Conservation (phyloP, 1,140 invertebrate species). For the Microplitis mediator region DNA sequence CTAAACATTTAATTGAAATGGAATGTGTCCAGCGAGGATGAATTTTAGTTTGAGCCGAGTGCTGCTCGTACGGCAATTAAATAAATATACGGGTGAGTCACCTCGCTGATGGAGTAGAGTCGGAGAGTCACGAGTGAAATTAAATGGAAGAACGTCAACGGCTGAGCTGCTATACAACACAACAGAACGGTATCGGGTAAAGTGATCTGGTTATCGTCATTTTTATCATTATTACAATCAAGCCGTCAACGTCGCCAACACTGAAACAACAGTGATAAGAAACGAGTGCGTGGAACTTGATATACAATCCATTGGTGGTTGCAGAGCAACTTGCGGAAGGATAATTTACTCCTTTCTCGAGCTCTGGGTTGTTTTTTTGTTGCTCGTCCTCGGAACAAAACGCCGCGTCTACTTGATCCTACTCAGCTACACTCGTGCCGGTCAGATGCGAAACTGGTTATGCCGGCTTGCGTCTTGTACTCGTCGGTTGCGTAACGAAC, state of each 20-base stretch:
- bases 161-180: too few relatives aligned
- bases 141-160: not conserved
- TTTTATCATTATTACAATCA: not conserved
- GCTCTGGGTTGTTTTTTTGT: conserved; percentile 18
- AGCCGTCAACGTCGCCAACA: not conserved
- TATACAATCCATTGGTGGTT: conserved; percentile 6
- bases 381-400: not conserved
- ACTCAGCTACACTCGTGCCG: not conserved
- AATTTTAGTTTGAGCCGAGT: too few relatives aligned
- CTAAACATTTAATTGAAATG: too few relatives aligned
- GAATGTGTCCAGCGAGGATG: too few relatives aligned
- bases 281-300: not conserved
- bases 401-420: not conserved
- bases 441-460: conserved; percentile 9
- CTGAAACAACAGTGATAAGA: too few relatives aligned
- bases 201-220: too few relatives aligned
- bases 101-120: too few relatives aligned
- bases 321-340: conserved; percentile 43
- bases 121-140: too few relatives aligned
- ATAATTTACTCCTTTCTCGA: conserved; percentile 43
- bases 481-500: conserved; percentile 28
- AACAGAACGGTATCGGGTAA: not conserved
- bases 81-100: too few relatives aligned
- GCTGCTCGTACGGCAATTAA: too few relatives aligned
- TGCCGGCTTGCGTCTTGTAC: conserved; percentile 4